Evolutionary conservation across 1,140 invertebrate genomes (phyloP), one percentile per base, ranked within the genome.

Genomic region (Drosophila kurseongensis): DNA sequence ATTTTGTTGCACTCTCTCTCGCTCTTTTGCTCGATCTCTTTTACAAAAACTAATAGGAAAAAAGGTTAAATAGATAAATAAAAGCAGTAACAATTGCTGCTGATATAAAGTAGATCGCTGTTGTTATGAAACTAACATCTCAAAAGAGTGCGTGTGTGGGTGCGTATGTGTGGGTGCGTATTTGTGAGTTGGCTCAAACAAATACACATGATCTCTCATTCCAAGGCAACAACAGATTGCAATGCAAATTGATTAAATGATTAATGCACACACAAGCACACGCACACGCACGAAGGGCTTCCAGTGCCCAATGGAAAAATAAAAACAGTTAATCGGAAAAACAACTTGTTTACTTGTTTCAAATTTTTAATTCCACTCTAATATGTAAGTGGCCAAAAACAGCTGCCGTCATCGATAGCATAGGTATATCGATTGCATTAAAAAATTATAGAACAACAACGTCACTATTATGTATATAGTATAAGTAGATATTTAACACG

Each of bases 321-420:
- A 14, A 5, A 50, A 56, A 32, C 60, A 23, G 27, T 60, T 23
- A 35, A 40, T 32, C 50, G 29, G 4, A 42, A 63, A 23, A 42
- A 12, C 55, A 62, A 44, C 56, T 65, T 65, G 61, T 65, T 65
- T 65, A 65, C 57, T 35, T 4, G 13, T 44, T 14, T 51, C 27
- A n/a, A 51, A 27, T 32, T 51, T 14, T 38, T 38, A 12, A 12
- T 38, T 38, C 10, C 4, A 32, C 36, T 38, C 12, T 10, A 63
- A 63, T 61, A 73, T 57, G 66, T 10, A 38, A 38, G 67, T 35
- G 7, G 61, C 12, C 58, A 57, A 83, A 89, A 89, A 89, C 84
- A 89, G 84, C 84, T 88, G 84, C 85, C 84, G 83, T 88, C 83
- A 89, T 78, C 72, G 62, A 63, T 78, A 77, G 14, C 42, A 69